A percentile compares a stretch with the other conserved stretches of the same genome.
Conservation (phyloP, 23 tunicate genomes). For the Pegea sp. region DNA sequence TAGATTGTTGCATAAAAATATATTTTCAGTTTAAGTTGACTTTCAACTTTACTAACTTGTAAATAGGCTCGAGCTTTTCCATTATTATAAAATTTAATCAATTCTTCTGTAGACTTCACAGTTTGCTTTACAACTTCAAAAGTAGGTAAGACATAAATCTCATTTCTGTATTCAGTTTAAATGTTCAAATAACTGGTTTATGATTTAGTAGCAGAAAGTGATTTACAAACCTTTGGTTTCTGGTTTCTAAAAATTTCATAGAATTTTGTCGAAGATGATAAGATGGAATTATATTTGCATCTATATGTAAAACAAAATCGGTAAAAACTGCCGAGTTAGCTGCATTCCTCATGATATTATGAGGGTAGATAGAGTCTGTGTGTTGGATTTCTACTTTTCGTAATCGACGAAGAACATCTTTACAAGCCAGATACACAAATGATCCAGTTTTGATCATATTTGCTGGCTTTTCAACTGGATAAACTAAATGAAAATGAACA, state of each 20-base stretch:
- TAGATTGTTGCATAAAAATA: too few relatives aligned
- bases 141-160: too few relatives aligned
- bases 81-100: too few relatives aligned
- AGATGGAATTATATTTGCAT: conserved; percentile 45
- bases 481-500: conserved; percentile 48
- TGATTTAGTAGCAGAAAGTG: too few relatives aligned
- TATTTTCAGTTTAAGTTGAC: too few relatives aligned
- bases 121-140: too few relatives aligned
- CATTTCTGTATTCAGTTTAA: too few relatives aligned
- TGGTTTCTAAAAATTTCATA: conserved; percentile 6
- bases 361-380: conserved; percentile 23
- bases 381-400: conserved; percentile 3
- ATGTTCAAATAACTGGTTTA: too few relatives aligned
- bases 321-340: conserved; percentile 50
- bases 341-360: conserved; percentile 76
- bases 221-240: too few relatives aligned
- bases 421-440: conserved; percentile 67
- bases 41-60: too few relatives aligned
- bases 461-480: conserved; percentile 12
- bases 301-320: conserved; percentile 28
- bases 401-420: conserved; percentile 44
- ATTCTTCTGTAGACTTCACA: too few relatives aligned
- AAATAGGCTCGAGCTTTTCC: too few relatives aligned
- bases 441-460: conserved; percentile 38
- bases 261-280: conserved; percentile 20